Percentiles rank a stretch among this genome's conserved stretches.
Evolutionary conservation across 2,888 invertebrate species (phyloP).

Genomic region (Stenodera caucasica): DNA sequence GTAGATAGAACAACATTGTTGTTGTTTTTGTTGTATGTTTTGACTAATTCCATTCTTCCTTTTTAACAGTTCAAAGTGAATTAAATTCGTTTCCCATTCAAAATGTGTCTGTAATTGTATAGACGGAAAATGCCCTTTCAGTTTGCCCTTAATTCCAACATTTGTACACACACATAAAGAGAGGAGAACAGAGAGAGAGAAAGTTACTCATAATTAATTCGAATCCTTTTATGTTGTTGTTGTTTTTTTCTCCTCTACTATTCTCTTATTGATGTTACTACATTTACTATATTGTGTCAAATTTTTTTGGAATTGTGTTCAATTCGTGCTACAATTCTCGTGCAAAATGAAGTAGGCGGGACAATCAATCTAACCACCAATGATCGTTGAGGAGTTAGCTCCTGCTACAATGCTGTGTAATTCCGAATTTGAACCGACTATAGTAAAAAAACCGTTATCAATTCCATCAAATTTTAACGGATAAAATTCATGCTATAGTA

Average conservation of each 20-base stretch:
- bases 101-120: constrained; percentile 4
- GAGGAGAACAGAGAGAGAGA: background rate
- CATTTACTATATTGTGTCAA: no score
- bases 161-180: background rate
- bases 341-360: no score
- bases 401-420: no score
- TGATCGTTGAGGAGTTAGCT: no score
- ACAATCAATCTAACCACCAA: no score
- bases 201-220: background rate
- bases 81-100: constrained; percentile 24
- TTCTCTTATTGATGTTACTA: no score
- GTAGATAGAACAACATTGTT: background rate
- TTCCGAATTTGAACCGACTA: constrained; percentile 16
- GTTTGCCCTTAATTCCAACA: background rate
- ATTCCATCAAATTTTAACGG: background rate
- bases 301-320: no score
- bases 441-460: background rate
- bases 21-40: background rate
- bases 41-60: background rate
- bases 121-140: background rate
- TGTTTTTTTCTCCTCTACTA: background rate
- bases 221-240: background rate
- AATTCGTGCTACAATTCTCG: no score
- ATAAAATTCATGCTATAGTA: constrained; percentile 9
- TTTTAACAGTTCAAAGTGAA: constrained; percentile 15